Conservation (phyloP, 2,888 invertebrate genomes). For the Perizoma flavofasciatum region DNA sequence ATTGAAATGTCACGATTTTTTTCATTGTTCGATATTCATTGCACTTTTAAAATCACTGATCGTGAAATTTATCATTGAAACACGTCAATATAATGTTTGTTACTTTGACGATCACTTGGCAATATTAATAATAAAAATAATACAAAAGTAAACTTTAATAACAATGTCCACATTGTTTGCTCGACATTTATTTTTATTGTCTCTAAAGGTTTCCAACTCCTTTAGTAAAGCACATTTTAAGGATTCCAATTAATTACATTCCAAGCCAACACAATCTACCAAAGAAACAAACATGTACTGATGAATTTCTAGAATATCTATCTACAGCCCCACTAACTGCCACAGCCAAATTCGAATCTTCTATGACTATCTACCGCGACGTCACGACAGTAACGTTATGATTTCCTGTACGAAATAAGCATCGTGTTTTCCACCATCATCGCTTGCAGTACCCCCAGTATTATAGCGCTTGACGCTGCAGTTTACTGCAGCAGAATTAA, state of each 20-base stretch:
- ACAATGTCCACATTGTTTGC: slow-evolving; percentile 3
- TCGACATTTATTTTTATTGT: slow-evolving; percentile 18
- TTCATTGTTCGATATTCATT: slow-evolving; percentile 41
- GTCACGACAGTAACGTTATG: too few species aligned
- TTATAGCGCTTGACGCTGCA: too few species aligned
- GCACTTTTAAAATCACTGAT: slow-evolving; percentile 28
- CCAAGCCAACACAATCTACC: slow-evolving; percentile 32
- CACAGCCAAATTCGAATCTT: too few species aligned
- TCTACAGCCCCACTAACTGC: slow-evolving; percentile 7
- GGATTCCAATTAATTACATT: too few species aligned
- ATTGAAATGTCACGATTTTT: slow-evolving; percentile 34
- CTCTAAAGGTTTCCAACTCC: not conserved
- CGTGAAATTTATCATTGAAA: slow-evolving; percentile 20
- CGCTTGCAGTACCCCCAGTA: too few species aligned
- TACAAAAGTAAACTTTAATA: too few species aligned
- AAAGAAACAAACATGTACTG: slow-evolving; percentile 19
- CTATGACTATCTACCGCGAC: too few species aligned
- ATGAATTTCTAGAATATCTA: slow-evolving; percentile 13
- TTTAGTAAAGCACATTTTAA: too few species aligned
- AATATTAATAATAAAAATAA: not conserved
- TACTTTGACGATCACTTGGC: slow-evolving; percentile 13
- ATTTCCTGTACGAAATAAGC: too few species aligned
- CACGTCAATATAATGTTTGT: slow-evolving; percentile 25
- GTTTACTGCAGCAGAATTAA: too few species aligned
- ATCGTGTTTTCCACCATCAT: too few species aligned